Conservation (phyloP, 2,888 invertebrate species). For the Nomada fucata region DNA sequence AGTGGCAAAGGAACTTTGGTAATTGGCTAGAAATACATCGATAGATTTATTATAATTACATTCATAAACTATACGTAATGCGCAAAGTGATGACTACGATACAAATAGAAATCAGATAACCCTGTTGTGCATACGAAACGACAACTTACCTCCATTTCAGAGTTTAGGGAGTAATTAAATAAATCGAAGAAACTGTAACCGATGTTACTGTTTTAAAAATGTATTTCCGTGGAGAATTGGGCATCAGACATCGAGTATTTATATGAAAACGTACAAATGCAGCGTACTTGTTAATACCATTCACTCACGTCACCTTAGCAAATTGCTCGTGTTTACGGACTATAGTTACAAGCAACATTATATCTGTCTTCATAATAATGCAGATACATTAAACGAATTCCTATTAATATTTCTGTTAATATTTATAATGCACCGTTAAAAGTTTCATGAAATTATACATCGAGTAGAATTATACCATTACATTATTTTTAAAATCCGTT, state of each 20-base stretch:
- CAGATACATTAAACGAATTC: not conserved
- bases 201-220: conserved; percentile 45
- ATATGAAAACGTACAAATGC: conserved; percentile 53
- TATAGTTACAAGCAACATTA: conserved; percentile 23
- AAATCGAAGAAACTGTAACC: conserved; percentile 52
- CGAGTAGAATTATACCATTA: not conserved
- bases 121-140: conserved; percentile 7
- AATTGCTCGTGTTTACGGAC: conserved; percentile 44
- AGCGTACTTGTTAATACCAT: conserved; percentile 22
- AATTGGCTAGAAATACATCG: conserved; percentile 59
- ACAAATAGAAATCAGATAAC: conserved; percentile 42
- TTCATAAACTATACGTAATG: not conserved
- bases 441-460: not conserved
- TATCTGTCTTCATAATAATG: conserved; percentile 27
- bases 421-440: conserved; percentile 9
- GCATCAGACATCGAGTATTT: conserved; percentile 51
- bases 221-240: conserved; percentile 40
- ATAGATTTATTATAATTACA: not conserved
- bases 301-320: conserved; percentile 50
- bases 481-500: not conserved
- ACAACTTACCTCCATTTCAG: conserved; percentile 69
- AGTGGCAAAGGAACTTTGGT: conserved; percentile 84
- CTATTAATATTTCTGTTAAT: not conserved
- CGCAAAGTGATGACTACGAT: not conserved
- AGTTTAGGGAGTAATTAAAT: conserved; percentile 44